Evolutionary conservation across 2,888 invertebrate species (phyloP).

Genomic region (Desoria tigrina): DNA sequence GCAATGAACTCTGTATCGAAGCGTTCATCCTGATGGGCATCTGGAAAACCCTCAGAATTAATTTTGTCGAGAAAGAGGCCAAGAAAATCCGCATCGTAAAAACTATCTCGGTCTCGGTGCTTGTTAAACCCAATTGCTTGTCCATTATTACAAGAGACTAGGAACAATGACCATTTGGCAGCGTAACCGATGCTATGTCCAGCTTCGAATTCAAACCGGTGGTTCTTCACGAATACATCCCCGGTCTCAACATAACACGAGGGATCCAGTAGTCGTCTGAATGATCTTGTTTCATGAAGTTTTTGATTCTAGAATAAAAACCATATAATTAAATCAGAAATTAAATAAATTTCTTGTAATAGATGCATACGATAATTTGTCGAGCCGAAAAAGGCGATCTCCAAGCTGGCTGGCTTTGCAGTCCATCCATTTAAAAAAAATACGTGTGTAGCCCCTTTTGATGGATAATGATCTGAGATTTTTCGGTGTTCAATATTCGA

Average conservation of each 20-base stretch:
- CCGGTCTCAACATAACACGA: no score
- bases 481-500: background rate
- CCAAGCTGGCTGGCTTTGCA: constrained; percentile 14
- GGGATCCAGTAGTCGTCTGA: constrained; percentile 20
- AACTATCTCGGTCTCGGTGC: no score
- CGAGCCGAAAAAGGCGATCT: constrained; percentile 14
- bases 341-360: no score
- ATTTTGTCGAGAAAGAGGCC: constrained; percentile 27
- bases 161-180: constrained; percentile 28
- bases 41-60: constrained; percentile 1
- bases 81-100: constrained; percentile 24
- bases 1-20: constrained; percentile 20
- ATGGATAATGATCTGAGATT: background rate
- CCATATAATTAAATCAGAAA: no score
- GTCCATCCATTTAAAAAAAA: constrained; percentile 2
- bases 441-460: background rate
- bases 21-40: background rate
- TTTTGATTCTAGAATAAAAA: constrained; percentile 21
- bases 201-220: constrained; percentile 24
- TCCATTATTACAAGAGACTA: constrained; percentile 23
- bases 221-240: background rate
- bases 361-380: background rate
- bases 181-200: constrained; percentile 27
- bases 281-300: constrained; percentile 31
- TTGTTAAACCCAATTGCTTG: background rate